Evolutionary conservation across 1,140 invertebrate genomes (phyloP).

Genomic region (Heliconius nattereri): DNA sequence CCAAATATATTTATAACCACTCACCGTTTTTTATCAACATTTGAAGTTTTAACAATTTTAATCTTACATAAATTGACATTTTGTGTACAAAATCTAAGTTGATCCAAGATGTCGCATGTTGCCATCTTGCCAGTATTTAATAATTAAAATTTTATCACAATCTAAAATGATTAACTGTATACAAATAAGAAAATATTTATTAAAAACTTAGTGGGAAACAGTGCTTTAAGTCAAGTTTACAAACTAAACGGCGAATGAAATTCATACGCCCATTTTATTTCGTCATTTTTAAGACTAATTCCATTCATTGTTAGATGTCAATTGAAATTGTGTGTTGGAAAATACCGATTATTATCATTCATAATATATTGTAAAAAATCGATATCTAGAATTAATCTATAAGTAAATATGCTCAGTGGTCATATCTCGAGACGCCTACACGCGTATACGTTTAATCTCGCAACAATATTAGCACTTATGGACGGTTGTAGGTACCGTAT

Average conservation of each 20-base stretch:
- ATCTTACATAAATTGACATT: background rate
- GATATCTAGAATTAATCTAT: background rate
- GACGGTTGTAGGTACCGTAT: slow-evolving; percentile 26
- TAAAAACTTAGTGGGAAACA: background rate
- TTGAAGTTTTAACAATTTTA: background rate
- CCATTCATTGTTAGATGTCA: slow-evolving; percentile 6
- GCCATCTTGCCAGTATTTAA: background rate
- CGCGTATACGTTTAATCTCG: slow-evolving; percentile 53
- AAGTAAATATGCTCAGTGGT: slow-evolving; percentile 47
- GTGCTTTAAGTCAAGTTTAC: background rate
- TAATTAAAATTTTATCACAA: background rate
- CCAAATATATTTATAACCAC: slow-evolving; percentile 4
- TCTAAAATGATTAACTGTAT: background rate
- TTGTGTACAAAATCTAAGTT: background rate
- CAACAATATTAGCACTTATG: slow-evolving; percentile 38
- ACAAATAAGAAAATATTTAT: background rate
- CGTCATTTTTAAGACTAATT: background rate
- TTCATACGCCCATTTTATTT: background rate
- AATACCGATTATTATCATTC: background rate
- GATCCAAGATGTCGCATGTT: background rate
- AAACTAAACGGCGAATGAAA: slow-evolving; percentile 5
- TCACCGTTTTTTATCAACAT: background rate
- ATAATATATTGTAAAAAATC: background rate
- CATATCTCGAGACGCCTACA: slow-evolving; percentile 55
- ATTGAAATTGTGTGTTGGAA: background rate